A percentile compares a stretch with the other conserved stretches of the same genome.
phyloP scores from a whole-genome alignment of 2,113 vertebrate species.

The Choloepus hoffmanni region DNA sequence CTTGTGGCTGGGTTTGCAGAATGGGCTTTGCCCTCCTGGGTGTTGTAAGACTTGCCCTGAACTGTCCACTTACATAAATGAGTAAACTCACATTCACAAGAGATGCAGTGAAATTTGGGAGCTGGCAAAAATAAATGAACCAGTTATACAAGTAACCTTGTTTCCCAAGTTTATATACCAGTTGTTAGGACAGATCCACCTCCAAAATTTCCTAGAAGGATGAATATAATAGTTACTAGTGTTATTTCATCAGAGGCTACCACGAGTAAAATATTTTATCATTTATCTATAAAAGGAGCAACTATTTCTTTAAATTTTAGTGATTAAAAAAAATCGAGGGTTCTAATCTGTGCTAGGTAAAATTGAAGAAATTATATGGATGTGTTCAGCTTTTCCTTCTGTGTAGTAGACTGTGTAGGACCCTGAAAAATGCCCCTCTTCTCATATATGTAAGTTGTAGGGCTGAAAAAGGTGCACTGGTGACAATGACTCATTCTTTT shows the following conservation, averaged over 20 bases:
- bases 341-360: slow-evolving; percentile 44
- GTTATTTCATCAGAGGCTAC: neutral
- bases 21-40: neutral
- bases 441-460: neutral
- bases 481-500: neutral
- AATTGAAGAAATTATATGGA: neutral
- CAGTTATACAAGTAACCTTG: neutral
- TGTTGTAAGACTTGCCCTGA: neutral
- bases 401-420: neutral
- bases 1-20: neutral
- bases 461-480: neutral
- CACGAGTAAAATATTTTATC: neutral
- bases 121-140: neutral
- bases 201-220: neutral
- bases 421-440: neutral
- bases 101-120: neutral
- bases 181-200: neutral
- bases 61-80: neutral
- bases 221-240: neutral
- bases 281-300: slow-evolving; percentile 46
- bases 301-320: slow-evolving; percentile 28
- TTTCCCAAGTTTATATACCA: neutral
- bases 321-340: neutral
- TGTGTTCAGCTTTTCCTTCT: neutral
- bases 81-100: neutral